phyloP scores from a whole-genome alignment of 2,113 vertebrate genomes.

The Choloepus hoffmanni region DNA sequence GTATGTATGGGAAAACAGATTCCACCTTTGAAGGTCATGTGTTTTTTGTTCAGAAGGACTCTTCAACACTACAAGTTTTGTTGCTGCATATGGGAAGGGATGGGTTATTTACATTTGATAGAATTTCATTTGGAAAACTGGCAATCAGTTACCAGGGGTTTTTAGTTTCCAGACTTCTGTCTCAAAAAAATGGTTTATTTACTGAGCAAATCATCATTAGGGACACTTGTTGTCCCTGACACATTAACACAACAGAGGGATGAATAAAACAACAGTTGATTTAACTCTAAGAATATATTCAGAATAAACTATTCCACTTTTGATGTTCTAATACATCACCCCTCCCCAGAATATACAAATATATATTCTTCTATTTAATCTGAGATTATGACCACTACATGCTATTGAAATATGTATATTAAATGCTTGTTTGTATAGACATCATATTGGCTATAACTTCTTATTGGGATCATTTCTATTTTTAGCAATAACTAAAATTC shows the following conservation, averaged over 20 bases:
- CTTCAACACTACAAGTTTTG: neutral
- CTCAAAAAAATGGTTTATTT: constrained; percentile 31
- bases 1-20: neutral
- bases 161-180: neutral
- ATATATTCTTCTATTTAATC: neutral
- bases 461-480: neutral
- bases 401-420: neutral
- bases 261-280: neutral
- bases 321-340: neutral
- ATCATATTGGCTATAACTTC: neutral
- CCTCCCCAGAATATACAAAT: neutral
- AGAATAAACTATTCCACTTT: constrained; percentile 35
- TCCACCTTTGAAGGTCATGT: neutral
- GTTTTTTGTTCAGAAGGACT: neutral
- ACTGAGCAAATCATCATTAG: neutral
- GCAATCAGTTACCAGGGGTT: neutral
- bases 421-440: neutral
- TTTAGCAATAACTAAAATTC: neutral
- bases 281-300: constrained; percentile 33
- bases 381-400: neutral
- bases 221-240: neutral
- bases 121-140: constrained; percentile 42
- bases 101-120: neutral
- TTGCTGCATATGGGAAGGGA: neutral
- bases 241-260: constrained; percentile 6